These are phyloP conservation scores for Rostratula benghalensis DNA, from an alignment of 2,113 vertebrate genomes.

Conservation along the genomic window DNA sequence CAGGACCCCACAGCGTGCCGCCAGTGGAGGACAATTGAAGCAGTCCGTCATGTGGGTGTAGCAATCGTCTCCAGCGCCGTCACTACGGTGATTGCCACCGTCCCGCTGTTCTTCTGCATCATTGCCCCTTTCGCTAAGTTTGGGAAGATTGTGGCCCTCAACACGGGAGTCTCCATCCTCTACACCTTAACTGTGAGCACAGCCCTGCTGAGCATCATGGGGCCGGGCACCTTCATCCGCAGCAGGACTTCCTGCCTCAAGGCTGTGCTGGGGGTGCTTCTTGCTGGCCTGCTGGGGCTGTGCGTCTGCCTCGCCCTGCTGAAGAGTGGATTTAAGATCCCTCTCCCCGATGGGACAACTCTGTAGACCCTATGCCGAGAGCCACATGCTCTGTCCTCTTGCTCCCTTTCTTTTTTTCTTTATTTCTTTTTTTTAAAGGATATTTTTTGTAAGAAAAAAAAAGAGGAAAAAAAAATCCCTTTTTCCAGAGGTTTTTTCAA, in stretches of 20 bases:
- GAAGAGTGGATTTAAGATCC: constrained; percentile 73
- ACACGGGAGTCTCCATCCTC: constrained; percentile 89
- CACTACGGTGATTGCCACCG: constrained; percentile 91
- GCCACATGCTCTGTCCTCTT: background rate
- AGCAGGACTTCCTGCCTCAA: constrained; percentile 88
- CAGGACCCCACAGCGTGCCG: constrained; percentile 82
- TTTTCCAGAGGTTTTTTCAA: constrained; percentile 47
- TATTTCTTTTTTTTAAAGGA: constrained; percentile 16
- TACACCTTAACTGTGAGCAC: constrained; percentile 93
- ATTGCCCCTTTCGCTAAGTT: constrained; percentile 98
- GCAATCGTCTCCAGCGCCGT: constrained; percentile 93
- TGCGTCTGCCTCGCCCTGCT: constrained; percentile 81
- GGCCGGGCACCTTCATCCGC: constrained; percentile 84
- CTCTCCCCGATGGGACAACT: constrained; percentile 65
- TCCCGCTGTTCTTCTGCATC: constrained; percentile 96
- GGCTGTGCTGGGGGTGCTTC: constrained; percentile 80
- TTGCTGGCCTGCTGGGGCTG: constrained; percentile 70
- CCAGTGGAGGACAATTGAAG: constrained; percentile 85
- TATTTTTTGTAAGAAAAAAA: constrained; percentile 44
- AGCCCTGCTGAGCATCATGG: constrained; percentile 87
- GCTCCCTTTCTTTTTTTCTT: background rate
- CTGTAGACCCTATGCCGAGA: constrained; percentile 53
- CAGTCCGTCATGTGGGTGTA: constrained; percentile 89
- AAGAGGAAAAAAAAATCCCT: background rate
- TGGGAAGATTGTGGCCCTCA: constrained; percentile 96